A percentile compares a stretch with the other conserved stretches of the same genome.
Evolutionary conservation across 2,888 invertebrate species (phyloP).

Genomic region (Volucella inflata): DNA sequence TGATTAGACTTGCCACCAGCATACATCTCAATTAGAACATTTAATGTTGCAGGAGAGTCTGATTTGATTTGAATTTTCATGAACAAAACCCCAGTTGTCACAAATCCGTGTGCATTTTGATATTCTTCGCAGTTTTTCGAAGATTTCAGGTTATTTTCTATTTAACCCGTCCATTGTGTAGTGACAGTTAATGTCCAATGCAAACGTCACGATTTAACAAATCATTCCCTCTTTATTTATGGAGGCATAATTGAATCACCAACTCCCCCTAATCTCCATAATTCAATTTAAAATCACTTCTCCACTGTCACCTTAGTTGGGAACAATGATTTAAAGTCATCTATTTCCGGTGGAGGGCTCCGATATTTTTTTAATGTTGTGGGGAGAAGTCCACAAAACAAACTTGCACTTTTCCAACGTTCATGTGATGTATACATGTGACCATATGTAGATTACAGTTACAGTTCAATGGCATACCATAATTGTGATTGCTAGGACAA

Average conservation of each 20-base stretch:
- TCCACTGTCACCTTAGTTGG: neutral
- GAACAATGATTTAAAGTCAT: neutral
- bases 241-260: neutral
- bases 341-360: constrained; percentile 17
- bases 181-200: too few species aligned
- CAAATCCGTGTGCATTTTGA: too few species aligned
- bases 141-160: too few species aligned
- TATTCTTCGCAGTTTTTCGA: too few species aligned
- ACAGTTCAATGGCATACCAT: constrained; percentile 20
- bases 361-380: neutral
- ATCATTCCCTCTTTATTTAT: too few species aligned
- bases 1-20: too few species aligned
- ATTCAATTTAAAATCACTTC: neutral
- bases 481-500: constrained; percentile 1
- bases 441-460: neutral
- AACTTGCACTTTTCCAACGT: neutral
- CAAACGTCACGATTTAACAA: too few species aligned
- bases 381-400: neutral
- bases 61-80: too few species aligned
- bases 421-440: neutral
- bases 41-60: too few species aligned
- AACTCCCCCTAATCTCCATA: neutral
- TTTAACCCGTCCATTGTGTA: too few species aligned
- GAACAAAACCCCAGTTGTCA: too few species aligned
- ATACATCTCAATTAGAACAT: too few species aligned